Evolutionary conservation across 2,888 invertebrate genomes (phyloP).

Genomic region (Busseola fusca): DNA sequence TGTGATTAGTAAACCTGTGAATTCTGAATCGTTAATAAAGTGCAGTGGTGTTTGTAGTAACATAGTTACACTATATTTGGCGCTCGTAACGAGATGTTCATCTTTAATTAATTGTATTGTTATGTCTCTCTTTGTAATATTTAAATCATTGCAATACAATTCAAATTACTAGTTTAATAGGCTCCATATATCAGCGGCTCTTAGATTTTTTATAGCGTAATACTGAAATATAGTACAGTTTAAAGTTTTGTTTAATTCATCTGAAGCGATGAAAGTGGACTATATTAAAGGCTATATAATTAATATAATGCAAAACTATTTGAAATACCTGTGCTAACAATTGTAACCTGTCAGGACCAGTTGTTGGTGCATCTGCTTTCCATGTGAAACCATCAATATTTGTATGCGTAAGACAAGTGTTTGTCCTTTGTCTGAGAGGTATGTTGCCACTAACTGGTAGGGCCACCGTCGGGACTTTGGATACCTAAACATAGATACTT

Average conservation of each 20-base stretch:
- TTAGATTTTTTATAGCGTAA: conserved; percentile 18
- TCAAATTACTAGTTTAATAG: conserved; percentile 14
- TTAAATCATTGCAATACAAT: conserved; percentile 12
- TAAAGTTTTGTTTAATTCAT: conserved; percentile 29
- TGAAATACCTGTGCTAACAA: conserved; percentile 30
- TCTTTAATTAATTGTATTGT: conserved; percentile 40
- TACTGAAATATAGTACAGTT: conserved; percentile 18
- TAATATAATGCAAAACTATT: conserved; percentile 38
- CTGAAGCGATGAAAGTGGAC: conserved; percentile 7
- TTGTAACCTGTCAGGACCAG: conserved; percentile 46
- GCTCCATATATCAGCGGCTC: conserved; percentile 7
- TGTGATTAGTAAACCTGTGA: conserved; percentile 56
- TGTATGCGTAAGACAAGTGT: conserved; percentile 51
- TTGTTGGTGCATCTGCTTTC: conserved; percentile 55
- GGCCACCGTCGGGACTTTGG: background rate
- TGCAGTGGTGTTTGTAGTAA: conserved; percentile 37
- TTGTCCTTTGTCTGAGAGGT: conserved; percentile 33
- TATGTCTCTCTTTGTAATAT: conserved; percentile 19
- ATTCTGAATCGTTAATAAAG: conserved; percentile 51
- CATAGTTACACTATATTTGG: conserved; percentile 44
- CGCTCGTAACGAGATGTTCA: conserved; percentile 27
- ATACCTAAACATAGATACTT: background rate
- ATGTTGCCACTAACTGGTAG: conserved; percentile 8
- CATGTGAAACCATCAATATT: conserved; percentile 54
- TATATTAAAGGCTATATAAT: conserved; percentile 25